A percentile compares a stretch with the other conserved stretches of the same genome.
phyloP scores from a whole-genome alignment of 1,140 invertebrate genomes.

The Scaptomyza montana region DNA sequence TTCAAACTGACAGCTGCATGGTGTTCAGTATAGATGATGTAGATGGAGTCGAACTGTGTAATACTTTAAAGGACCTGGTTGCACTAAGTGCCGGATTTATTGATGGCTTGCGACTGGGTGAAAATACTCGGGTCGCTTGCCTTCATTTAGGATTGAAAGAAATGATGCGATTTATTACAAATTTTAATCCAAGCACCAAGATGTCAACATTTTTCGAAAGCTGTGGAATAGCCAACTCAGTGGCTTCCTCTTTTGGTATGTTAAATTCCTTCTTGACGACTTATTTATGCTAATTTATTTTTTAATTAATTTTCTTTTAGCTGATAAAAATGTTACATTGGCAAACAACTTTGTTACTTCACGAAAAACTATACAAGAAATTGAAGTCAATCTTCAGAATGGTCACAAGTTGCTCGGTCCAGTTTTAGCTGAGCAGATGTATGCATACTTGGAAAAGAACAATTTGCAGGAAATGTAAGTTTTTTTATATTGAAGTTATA shows the following conservation, averaged over 20 bases:
- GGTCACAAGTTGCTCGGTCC: constrained; percentile 99
- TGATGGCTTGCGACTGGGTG: constrained; percentile 96
- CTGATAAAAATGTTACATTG: constrained; percentile 96
- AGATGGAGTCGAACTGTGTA: constrained; percentile 98
- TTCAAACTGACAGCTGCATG: constrained; percentile 97
- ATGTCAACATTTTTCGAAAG: constrained; percentile 98
- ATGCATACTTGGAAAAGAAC: constrained; percentile 92
- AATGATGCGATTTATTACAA: constrained; percentile 96
- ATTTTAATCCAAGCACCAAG: constrained; percentile 92
- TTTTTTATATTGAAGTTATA: too few species aligned
- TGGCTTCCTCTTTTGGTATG: constrained; percentile 97
- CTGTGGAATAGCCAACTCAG: constrained; percentile 99
- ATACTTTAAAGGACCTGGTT: constrained; percentile 98
- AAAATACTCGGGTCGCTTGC: constrained; percentile 99
- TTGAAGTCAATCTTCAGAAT: constrained; percentile 97
- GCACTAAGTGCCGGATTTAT: constrained; percentile 98
- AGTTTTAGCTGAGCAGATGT: constrained; percentile 97
- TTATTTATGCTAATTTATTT: background rate
- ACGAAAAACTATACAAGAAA: constrained; percentile 93
- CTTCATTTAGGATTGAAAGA: constrained; percentile 99
- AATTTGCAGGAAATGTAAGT: constrained; percentile 91
- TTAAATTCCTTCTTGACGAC: background rate
- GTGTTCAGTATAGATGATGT: constrained; percentile 97
- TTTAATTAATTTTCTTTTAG: constrained; percentile 75
- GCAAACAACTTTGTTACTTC: constrained; percentile 97